Evolutionary conservation across 2,888 invertebrate species (phyloP).

Genomic region (Drosophila meridionalis): DNA sequence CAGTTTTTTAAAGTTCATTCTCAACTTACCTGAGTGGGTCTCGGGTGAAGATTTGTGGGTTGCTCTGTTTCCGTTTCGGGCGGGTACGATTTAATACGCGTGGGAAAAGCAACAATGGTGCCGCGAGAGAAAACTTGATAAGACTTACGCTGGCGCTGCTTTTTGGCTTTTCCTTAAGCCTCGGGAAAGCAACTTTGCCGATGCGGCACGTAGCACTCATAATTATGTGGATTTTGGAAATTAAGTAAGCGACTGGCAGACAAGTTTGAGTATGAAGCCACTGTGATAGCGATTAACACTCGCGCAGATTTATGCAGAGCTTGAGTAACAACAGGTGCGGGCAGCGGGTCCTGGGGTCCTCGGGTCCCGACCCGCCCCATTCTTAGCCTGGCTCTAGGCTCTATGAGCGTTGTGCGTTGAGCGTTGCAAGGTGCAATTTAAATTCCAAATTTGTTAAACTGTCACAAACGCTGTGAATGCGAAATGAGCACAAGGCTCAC

Average conservation of each 20-base stretch:
- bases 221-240: slow-evolving; percentile 68
- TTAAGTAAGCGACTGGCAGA: slow-evolving; percentile 56
- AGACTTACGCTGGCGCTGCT: slow-evolving; percentile 67
- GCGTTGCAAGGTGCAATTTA: slow-evolving; percentile 75
- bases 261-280: slow-evolving; percentile 42
- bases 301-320: slow-evolving; percentile 42
- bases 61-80: slow-evolving; percentile 16
- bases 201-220: slow-evolving; percentile 68
- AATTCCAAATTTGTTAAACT: slow-evolving; percentile 82
- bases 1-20: slow-evolving; percentile 72
- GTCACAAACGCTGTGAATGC: slow-evolving; percentile 80
- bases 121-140: slow-evolving; percentile 64
- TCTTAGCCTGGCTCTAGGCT: slow-evolving; percentile 20
- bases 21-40: slow-evolving; percentile 46
- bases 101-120: slow-evolving; percentile 76
- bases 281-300: slow-evolving; percentile 54
- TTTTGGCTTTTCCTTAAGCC: slow-evolving; percentile 75
- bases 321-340: slow-evolving; percentile 50
- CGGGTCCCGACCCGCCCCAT: neutral
- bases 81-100: slow-evolving; percentile 67
- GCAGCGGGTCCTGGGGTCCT: slow-evolving; percentile 8
- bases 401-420: slow-evolving; percentile 47
- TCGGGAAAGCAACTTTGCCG: slow-evolving; percentile 44
- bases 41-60: slow-evolving; percentile 24
- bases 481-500: slow-evolving; percentile 71